Evolutionary conservation across 2,797 vertebrate species (phyloP).

Genomic region (Ptychobarbus kaznakovi): DNA sequence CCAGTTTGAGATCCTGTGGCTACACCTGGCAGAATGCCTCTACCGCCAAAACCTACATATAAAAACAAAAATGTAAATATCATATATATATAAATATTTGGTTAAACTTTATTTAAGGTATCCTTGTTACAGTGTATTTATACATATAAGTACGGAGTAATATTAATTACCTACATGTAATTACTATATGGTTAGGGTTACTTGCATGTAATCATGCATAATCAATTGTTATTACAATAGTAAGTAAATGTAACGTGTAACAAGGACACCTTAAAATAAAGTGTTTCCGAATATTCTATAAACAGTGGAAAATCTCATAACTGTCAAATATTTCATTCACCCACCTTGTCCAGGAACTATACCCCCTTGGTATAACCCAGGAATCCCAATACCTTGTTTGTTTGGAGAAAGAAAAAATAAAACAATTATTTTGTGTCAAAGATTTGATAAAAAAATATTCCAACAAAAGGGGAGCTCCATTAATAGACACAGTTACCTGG

Average conservation of each 20-base stretch:
- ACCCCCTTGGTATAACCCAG: constrained; percentile 90
- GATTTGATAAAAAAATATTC: constrained; percentile 7
- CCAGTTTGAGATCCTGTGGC: constrained; percentile 91
- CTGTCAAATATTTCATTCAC: constrained; percentile 25
- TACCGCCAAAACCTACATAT: constrained; percentile 76
- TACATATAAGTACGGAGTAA: background rate
- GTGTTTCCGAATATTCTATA: background rate
- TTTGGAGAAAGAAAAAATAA: constrained; percentile 22
- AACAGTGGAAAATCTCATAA: background rate
- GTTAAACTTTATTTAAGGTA: background rate
- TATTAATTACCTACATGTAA: background rate
- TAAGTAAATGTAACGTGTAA: background rate
- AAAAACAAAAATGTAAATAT: constrained; percentile 9
- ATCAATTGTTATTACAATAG: background rate
- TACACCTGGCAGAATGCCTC: constrained; percentile 91
- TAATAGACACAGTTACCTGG: constrained; percentile 74
- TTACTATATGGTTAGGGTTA: background rate
- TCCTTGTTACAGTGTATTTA: background rate
- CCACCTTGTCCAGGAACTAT: constrained; percentile 88
- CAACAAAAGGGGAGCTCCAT: background rate
- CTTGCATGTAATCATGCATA: background rate
- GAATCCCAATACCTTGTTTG: constrained; percentile 86
- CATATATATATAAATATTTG: background rate
- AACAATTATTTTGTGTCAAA: background rate
- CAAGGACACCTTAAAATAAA: background rate